Base-by-base conservation (phyloP, 2,797 vertebrate species). In the Sebastiscus tertius region DNA sequence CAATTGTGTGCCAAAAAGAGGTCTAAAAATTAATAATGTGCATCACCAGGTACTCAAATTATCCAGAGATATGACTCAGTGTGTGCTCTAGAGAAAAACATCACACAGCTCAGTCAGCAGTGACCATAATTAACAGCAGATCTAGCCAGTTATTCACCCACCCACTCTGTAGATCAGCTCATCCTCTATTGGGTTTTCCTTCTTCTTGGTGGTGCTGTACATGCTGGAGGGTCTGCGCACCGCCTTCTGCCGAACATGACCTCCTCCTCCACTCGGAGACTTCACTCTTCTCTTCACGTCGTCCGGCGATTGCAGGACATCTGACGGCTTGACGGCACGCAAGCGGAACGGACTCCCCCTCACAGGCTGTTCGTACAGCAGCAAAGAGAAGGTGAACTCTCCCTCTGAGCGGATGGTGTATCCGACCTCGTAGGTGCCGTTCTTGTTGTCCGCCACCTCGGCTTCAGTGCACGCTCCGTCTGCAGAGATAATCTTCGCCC, bases 171-270 rank as follows among this genome's bases (percentile, higher is more conserved):
- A 97, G 91, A 99, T 98, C 72, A 99, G 96, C 86, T 99, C 98
- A 0, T 99, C 98, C 86, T 99, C 98, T 0, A 99, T 99, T 6
- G 98, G 98, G 92, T 99, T 99, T 90, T 99, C 98, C 93, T 99
- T 99, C 84, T 97, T 97, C 94, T 98, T 99, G 90, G 97, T 97
- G 2, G 96, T 97, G 95, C 98, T 97, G 90, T 99, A 99, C 98
- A 99, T 99, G 93, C 97, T 99, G 91, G 97, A 97, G 33, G 98
- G 98, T 62, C 98, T 92, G 1, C 98, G 95, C 27, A 99, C 97
- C 0, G 98, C 98, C 86, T 99, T 99, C 94, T 99, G 98, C 2
- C 98, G 96, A 34, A 99, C 96, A 11, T 99, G 98, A 3, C 97
- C 98, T 3, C 97, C 95, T 12, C 97, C 97, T 18, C 97, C 95